Evolutionary conservation across 2,113 vertebrate species (phyloP).

Genomic region (Oreotrochilus melanogaster): DNA sequence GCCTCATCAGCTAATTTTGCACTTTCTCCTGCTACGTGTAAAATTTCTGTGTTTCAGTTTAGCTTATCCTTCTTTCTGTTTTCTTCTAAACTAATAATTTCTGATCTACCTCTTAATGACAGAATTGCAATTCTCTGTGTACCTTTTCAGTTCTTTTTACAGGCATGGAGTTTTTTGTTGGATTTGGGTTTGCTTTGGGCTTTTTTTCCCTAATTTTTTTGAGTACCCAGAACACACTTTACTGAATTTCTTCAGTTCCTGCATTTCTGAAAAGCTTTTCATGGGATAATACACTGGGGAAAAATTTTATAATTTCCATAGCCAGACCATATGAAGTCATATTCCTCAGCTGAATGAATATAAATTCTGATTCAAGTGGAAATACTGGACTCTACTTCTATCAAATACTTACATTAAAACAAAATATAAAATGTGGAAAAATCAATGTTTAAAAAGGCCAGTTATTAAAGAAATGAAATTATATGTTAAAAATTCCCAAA

Average conservation of each 20-base stretch:
- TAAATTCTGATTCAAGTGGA: not conserved
- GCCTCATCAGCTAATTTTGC: not conserved
- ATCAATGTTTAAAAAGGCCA: not conserved
- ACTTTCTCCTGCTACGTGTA: not conserved
- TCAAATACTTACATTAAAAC: not conserved
- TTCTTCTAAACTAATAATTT: not conserved
- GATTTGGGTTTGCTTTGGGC: fast-evolving
- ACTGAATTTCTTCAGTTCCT: not conserved
- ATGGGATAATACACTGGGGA: not conserved
- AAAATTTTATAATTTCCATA: not conserved
- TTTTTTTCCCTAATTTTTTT: not conserved
- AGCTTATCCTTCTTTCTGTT: not conserved
- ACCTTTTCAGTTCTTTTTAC: not conserved
- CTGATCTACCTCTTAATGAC: not conserved
- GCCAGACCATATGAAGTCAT: not conserved
- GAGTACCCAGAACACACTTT: not conserved
- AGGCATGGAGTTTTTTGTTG: not conserved
- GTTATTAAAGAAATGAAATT: not conserved
- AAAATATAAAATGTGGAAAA: not conserved
- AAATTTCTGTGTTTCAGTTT: not conserved
- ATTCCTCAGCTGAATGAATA: not conserved
- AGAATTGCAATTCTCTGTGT: not conserved
- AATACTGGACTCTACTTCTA: not conserved
- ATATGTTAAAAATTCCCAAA: not conserved
- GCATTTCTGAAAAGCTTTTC: not conserved